A percentile compares a stretch with the other conserved stretches of the same genome.
Evolutionary conservation across 2,113 vertebrate species (phyloP).

Genomic region (Pachycephala philippinensis): DNA sequence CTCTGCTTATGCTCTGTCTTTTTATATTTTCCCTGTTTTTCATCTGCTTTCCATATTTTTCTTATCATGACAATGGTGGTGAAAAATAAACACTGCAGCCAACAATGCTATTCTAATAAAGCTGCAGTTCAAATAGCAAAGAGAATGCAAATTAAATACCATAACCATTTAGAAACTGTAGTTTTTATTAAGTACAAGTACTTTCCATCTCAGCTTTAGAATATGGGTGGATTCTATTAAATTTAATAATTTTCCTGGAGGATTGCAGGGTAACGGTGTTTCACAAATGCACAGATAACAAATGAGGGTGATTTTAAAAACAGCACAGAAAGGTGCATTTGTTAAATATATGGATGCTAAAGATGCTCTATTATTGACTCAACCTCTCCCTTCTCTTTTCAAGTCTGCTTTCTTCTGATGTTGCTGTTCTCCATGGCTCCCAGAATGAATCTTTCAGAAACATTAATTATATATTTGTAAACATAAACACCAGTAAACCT

Average conservation of each 20-base stretch:
- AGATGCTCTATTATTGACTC: not conserved
- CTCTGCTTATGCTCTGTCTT: not conserved
- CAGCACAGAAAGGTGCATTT: not conserved
- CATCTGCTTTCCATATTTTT: not conserved
- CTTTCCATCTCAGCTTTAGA: not conserved
- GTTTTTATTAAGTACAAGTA: conserved; percentile 24
- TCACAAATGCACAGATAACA: not conserved
- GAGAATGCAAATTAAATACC: conserved; percentile 26
- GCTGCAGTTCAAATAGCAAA: conserved; percentile 4
- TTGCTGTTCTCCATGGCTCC: not conserved
- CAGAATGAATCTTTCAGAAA: not conserved
- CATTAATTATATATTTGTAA: not conserved
- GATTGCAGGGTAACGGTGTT: not conserved
- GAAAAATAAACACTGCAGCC: not conserved
- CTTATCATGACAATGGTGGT: not conserved
- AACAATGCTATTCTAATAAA: not conserved
- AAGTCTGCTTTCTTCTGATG: not conserved
- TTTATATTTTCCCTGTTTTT: not conserved
- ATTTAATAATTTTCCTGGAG: not conserved
- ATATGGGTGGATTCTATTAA: not conserved
- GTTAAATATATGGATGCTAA: not conserved
- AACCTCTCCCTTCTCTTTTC: not conserved
- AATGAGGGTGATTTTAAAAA: not conserved
- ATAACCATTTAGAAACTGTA: not conserved
- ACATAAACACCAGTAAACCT: not conserved